Percentiles rank a stretch among this genome's conserved stretches.
Evolutionary conservation across 2,113 vertebrate species (phyloP).

Genomic region (Chloebia gouldiae): DNA sequence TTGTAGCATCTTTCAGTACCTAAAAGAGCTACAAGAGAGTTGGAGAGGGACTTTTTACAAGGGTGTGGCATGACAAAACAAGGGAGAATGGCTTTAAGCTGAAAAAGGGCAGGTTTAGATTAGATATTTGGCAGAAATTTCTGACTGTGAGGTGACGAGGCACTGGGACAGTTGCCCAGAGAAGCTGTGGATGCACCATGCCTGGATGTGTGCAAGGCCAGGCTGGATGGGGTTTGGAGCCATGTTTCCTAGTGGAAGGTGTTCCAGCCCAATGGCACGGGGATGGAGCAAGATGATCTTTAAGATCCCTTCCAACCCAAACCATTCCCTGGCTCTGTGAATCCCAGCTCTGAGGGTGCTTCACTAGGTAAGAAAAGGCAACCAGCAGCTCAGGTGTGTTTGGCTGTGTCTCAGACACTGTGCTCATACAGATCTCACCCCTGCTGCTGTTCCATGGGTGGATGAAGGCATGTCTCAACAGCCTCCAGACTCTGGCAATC

Average conservation of each 20-base stretch:
- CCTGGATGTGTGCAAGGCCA: too few species aligned
- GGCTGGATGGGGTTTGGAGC: background rate
- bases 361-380: background rate
- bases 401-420: background rate
- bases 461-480: background rate
- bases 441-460: fast-evolving
- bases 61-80: background rate
- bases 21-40: background rate
- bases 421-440: fast-evolving
- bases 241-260: background rate
- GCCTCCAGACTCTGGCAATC: background rate
- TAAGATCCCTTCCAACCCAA: background rate
- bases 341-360: background rate
- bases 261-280: fast-evolving
- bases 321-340: background rate
- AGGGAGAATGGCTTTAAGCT: background rate
- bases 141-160: background rate
- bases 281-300: background rate
- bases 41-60: background rate
- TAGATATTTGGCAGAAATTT: background rate
- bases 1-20: background rate
- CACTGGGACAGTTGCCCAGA: background rate
- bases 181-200: background rate
- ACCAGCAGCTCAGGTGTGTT: background rate
- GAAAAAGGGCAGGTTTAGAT: background rate